Evolutionary conservation across 1,140 invertebrate genomes (phyloP), one percentile per base, ranked within the genome.

Genomic region (Lepidostoma basale): DNA sequence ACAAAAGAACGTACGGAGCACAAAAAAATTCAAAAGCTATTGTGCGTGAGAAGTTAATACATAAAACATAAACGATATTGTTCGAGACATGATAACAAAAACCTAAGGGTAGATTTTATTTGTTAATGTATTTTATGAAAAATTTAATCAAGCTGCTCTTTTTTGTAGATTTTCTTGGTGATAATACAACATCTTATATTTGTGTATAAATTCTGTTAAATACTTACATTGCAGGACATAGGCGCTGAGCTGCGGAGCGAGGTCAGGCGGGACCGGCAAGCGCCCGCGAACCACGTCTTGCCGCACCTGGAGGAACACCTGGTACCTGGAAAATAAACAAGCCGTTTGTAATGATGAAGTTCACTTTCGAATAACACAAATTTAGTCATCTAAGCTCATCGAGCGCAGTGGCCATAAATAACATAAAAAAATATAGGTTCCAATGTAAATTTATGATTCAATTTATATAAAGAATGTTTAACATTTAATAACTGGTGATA

Each of bases 201-300:
- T n/a, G 9, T 23, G 8, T n/a, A 54, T n/a, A 6, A 14, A 6
- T 64, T 40, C 62, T 36, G 74, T 6, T 5, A n/a, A 2, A 16
- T n/a, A 92, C 93, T 95, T 85, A 98, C 96, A 98, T 87, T 99
- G 97, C 47, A 99, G 87, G 26, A 96, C 92, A 76, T 92, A 94
- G 3, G 97, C 95, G 22, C 94, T 94, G 25, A 99, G 84, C 77
- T 98, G 95, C 8, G 94, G 90, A n/a, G 92, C 90, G 49, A 95
- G 81, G 73, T 97, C 94, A 77, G 92, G 92, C 33, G 92, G 87
- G 23, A 97, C 94, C 3, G 93, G 91, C 59, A 98, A 81, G 70
- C 94, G 87, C 62, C 95, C 96, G 76, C 94, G 93, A 14, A 96
- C 84, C 71, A 98, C 93, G 78, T 98, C 96, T 84, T 96, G 92